Percentiles rank a stretch among this genome's conserved stretches.
phyloP scores from a whole-genome alignment of 2,888 invertebrate species.

The Hedychridium roseum region DNA sequence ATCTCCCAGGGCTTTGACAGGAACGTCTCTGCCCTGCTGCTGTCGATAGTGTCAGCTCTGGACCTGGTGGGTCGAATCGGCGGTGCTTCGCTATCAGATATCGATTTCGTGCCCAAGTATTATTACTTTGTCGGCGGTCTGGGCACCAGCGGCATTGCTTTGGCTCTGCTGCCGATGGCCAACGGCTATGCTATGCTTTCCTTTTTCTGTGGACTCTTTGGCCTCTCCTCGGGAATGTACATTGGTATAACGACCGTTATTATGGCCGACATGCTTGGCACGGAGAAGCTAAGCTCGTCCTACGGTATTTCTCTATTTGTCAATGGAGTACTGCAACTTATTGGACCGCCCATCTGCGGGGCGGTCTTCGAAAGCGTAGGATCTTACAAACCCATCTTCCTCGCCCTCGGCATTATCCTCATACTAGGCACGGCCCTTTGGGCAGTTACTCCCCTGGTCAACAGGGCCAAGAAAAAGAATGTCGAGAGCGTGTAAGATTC shows the following conservation, averaged over 20 bases:
- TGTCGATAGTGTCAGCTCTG: conserved; percentile 84
- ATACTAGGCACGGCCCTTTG: conserved; percentile 78
- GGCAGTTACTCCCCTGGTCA: conserved; percentile 78
- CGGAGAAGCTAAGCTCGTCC: conserved; percentile 81
- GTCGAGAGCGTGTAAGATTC: conserved; percentile 43
- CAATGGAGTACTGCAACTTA: conserved; percentile 82
- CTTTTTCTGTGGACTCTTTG: conserved; percentile 79
- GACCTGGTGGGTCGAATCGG: conserved; percentile 86
- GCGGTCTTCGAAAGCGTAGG: conserved; percentile 72
- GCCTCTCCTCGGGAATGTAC: conserved; percentile 83
- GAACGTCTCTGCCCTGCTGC: conserved; percentile 74
- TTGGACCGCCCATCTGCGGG: conserved; percentile 84
- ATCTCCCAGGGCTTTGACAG: conserved; percentile 76
- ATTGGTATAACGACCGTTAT: conserved; percentile 89
- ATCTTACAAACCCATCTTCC: conserved; percentile 77
- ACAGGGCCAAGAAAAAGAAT: conserved; percentile 58
- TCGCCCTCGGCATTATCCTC: conserved; percentile 76
- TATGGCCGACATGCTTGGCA: conserved; percentile 86
- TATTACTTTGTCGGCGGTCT: conserved; percentile 85
- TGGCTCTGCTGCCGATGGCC: conserved; percentile 76
- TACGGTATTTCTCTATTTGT: conserved; percentile 86
- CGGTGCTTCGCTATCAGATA: conserved; percentile 83
- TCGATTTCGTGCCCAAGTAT: conserved; percentile 78
- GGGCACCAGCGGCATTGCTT: conserved; percentile 77
- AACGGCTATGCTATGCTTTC: conserved; percentile 72